These are phyloP conservation scores for Drosophila meridiana DNA, from an alignment of 2,888 invertebrate species.

Conservation along the genomic window DNA sequence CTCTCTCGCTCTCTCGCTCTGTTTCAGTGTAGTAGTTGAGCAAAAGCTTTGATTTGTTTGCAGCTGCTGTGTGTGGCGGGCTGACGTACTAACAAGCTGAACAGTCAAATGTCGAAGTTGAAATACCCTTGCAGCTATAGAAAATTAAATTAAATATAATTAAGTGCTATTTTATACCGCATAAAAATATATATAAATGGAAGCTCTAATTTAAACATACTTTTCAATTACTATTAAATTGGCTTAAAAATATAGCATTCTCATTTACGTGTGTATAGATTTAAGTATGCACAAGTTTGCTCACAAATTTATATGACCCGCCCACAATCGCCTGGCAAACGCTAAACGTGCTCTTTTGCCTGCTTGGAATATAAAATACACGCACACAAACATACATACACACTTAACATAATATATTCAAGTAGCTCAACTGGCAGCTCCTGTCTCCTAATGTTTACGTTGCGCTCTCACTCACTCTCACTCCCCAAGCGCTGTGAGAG, in stretches of 20 bases:
- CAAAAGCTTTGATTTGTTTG: conserved; percentile 46
- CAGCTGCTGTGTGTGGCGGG: conserved; percentile 8
- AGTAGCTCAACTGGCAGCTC: conserved; percentile 20
- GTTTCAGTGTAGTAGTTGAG: not conserved
- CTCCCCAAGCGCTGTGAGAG: conserved; percentile 14
- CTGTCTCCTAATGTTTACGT: conserved; percentile 38
- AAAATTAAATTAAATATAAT: not conserved
- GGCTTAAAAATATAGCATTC: not conserved
- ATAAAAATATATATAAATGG: not conserved
- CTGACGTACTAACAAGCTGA: not conserved
- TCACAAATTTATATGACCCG: not conserved
- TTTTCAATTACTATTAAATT: not conserved
- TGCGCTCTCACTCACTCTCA: conserved; percentile 15
- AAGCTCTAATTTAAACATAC: not conserved
- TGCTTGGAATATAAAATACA: not conserved
- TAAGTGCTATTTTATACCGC: not conserved
- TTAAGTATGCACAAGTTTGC: not conserved
- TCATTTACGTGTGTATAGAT: not conserved
- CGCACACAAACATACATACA: conserved; percentile 6
- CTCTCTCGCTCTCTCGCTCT: not conserved
- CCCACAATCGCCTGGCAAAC: not conserved
- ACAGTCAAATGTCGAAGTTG: not conserved
- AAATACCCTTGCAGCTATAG: conserved; percentile 7
- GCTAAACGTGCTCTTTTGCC: not conserved
- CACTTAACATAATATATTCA: conserved; percentile 1